These are phyloP conservation scores for Pimpla rufipes DNA, from an alignment of 2,888 invertebrate genomes.

Conservation along the genomic window DNA sequence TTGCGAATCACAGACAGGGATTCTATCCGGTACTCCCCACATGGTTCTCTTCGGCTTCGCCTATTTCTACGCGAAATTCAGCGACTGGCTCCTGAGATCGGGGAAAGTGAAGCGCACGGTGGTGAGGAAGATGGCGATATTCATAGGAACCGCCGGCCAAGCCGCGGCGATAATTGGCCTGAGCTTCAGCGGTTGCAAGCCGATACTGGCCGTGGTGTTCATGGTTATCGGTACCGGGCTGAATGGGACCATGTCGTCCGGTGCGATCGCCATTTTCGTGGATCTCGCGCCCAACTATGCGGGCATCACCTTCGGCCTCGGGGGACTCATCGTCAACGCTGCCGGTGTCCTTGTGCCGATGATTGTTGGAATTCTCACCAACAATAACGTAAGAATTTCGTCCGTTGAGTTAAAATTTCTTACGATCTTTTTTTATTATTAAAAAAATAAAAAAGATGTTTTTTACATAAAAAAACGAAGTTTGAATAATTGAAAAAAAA, in stretches of 20 bases:
- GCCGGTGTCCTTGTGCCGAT: constrained; percentile 89
- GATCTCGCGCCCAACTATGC: constrained; percentile 89
- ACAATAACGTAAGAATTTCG: constrained; percentile 87
- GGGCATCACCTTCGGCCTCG: constrained; percentile 88
- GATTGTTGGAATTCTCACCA: constrained; percentile 88
- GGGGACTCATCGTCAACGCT: constrained; percentile 87
- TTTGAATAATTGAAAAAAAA: not conserved
- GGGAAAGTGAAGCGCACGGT: constrained; percentile 88
- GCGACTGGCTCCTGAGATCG: constrained; percentile 88
- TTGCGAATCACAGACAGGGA: constrained; percentile 86
- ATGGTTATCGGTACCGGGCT: constrained; percentile 88
- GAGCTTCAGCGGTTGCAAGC: constrained; percentile 89
- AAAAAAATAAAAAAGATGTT: not conserved
- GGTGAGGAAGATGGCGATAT: constrained; percentile 89
- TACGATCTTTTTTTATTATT: no score
- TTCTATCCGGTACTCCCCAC: constrained; percentile 89
- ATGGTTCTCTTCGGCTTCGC: constrained; percentile 88
- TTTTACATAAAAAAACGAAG: not conserved
- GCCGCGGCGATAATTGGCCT: constrained; percentile 88
- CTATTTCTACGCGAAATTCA: constrained; percentile 86
- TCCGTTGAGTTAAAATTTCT: no score
- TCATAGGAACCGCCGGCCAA: constrained; percentile 88
- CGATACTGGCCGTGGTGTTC: constrained; percentile 87
- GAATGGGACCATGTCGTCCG: constrained; percentile 89
- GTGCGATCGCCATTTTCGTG: constrained; percentile 89